These are phyloP conservation scores for Aurelia aurita complex sp. Pacific DNA, from an alignment of 30 jellyfish, hydroid and myxozoan species.

Conservation along the genomic window DNA sequence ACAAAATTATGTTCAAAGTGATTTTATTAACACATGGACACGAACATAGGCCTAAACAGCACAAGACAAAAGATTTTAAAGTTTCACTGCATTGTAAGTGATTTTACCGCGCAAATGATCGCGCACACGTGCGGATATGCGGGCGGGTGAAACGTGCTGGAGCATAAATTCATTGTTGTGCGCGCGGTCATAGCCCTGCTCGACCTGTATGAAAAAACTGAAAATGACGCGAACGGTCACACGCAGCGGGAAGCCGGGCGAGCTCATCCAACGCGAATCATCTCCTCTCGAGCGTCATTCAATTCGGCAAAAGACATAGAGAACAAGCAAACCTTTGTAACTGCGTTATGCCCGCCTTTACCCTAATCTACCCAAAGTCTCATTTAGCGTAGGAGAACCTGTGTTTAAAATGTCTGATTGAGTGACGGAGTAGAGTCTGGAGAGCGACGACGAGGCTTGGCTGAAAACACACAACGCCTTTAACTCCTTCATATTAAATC, in stretches of 20 bases:
- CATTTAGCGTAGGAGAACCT: slow-evolving; percentile 47
- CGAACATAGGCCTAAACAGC: too few species aligned
- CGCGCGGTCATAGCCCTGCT: slow-evolving; percentile 40
- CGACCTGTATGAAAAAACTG: slow-evolving; percentile 63
- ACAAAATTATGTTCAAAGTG: too few species aligned
- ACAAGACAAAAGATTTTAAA: too few species aligned
- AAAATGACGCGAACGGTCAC: slow-evolving; percentile 65
- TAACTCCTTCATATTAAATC: too few species aligned
- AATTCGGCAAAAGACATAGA: slow-evolving; percentile 55
- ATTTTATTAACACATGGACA: too few species aligned
- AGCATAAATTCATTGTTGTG: slow-evolving; percentile 13
- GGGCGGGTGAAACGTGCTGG: slow-evolving; percentile 25
- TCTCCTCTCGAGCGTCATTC: slow-evolving; percentile 49
- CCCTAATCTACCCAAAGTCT: slow-evolving; percentile 45
- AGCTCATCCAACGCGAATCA: slow-evolving; percentile 46
- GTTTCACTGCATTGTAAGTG: too few species aligned
- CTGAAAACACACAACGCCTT: too few species aligned
- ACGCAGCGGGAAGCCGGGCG: slow-evolving; percentile 61
- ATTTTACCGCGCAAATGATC: not conserved
- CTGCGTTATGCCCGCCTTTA: slow-evolving; percentile 58
- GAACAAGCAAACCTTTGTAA: slow-evolving; percentile 54
- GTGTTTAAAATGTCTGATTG: slow-evolving; percentile 28
- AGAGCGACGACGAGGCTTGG: too few species aligned
- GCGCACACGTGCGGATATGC: slow-evolving; percentile 50
- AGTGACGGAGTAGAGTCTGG: too few species aligned